phyloP scores from a whole-genome alignment of 2,113 vertebrate genomes.

The Reinhardtius hippoglossoides region DNA sequence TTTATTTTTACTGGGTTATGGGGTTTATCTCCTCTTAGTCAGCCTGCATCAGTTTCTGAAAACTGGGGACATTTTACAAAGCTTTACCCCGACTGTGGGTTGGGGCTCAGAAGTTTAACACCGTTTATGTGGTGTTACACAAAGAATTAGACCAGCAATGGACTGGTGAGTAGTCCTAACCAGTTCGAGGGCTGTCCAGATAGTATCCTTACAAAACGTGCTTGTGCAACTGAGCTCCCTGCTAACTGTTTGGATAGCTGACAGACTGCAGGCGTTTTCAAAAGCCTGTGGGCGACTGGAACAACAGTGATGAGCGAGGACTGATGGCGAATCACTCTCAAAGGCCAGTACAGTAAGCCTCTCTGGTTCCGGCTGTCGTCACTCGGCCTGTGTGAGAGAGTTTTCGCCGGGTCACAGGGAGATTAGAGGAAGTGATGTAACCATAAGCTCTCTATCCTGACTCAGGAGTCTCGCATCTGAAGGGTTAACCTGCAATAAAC shows the following conservation, averaged over 20 bases:
- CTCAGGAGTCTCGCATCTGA: constrained; percentile 26
- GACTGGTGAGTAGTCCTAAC: constrained; percentile 7
- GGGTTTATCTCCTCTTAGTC: constrained; percentile 35
- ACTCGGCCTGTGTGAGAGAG: constrained; percentile 4
- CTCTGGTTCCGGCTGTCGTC: constrained; percentile 38
- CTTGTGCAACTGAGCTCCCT: constrained; percentile 42
- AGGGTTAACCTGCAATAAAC: constrained; percentile 70
- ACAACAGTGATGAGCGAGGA: constrained; percentile 5
- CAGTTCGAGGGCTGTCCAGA: constrained; percentile 27
- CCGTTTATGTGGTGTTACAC: constrained; percentile 42
- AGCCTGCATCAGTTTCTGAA: constrained; percentile 25
- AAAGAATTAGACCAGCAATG: constrained; percentile 33
- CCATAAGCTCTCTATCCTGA: constrained; percentile 30
- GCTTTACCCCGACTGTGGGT: constrained; percentile 6
- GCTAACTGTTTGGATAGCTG: constrained; percentile 43
- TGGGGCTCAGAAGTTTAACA: constrained; percentile 45
- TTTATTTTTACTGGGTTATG: constrained; percentile 33
- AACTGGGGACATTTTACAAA: constrained; percentile 35
- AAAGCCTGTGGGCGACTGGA: not conserved
- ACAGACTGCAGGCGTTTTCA: constrained; percentile 29
- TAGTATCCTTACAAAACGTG: constrained; percentile 26
- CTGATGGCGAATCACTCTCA: not conserved
- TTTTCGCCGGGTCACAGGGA: constrained; percentile 40
- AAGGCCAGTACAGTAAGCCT: constrained; percentile 12
- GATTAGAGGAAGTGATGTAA: constrained; percentile 75